A percentile compares a stretch with the other conserved stretches of the same genome.
Conservation (phyloP, 2,888 invertebrate genomes). For the Pelosia muscerda region DNA sequence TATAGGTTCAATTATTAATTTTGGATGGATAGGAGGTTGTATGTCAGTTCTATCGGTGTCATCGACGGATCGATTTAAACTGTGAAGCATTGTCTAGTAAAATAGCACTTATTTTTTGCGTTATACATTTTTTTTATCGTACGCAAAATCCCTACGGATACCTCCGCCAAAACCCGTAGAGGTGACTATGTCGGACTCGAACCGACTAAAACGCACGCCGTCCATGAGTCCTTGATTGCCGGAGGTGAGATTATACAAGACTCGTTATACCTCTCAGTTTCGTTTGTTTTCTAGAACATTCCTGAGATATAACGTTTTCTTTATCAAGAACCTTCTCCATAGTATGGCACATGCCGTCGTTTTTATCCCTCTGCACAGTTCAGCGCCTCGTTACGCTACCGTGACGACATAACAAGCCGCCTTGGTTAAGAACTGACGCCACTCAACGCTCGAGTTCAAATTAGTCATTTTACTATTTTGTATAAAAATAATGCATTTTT, state of each 20-base stretch:
- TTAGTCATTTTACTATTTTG: conserved; percentile 3
- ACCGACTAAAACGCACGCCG: no score
- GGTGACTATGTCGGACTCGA: no score
- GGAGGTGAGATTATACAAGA: no score
- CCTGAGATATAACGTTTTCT: background rate
- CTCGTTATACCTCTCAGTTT: no score
- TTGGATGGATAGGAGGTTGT: background rate
- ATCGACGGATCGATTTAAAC: background rate
- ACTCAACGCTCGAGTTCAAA: conserved; percentile 6
- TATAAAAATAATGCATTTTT: background rate
- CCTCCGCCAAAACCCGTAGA: no score
- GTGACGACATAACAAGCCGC: conserved; percentile 50
- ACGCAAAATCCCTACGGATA: no score
- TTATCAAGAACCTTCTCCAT: background rate
- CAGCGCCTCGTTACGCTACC: conserved; percentile 44
- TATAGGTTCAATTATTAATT: background rate
- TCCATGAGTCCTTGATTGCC: no score
- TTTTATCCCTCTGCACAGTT: conserved; percentile 34
- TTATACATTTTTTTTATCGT: no score
- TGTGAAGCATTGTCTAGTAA: no score
- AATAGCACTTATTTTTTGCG: no score
- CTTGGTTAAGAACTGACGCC: conserved; percentile 28
- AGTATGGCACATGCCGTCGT: background rate
- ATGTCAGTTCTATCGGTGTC: no score
- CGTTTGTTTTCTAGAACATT: background rate